A percentile compares a stretch with the other conserved stretches of the same genome.
These are phyloP conservation scores for Drosophila histrio DNA, from an alignment of 2,888 invertebrate species.

Conservation along the genomic window DNA sequence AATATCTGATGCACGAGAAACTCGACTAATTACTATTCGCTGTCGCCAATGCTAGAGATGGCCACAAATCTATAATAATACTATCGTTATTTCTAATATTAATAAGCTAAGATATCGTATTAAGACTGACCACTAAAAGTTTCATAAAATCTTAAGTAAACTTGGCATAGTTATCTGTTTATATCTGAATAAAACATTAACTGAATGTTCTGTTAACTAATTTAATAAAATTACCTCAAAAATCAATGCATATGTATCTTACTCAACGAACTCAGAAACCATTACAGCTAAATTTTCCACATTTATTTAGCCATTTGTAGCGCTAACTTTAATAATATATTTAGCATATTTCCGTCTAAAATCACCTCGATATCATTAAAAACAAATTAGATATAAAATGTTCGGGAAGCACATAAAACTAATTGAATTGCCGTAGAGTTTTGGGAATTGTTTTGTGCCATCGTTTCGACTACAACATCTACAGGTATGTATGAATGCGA, in stretches of 20 bases:
- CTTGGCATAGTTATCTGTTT: neutral
- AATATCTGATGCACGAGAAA: constrained; percentile 20
- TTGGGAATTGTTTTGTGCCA: constrained; percentile 10
- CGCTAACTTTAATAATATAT: neutral
- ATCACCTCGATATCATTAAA: neutral
- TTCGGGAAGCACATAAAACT: neutral
- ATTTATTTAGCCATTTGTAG: neutral
- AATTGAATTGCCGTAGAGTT: constrained; percentile 21
- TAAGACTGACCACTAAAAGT: neutral
- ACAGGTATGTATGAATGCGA: neutral
- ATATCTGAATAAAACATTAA: neutral
- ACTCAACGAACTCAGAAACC: neutral
- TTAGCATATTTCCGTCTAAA: neutral
- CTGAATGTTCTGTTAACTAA: neutral
- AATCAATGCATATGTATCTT: neutral
- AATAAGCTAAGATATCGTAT: neutral
- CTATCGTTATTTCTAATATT: constrained; percentile 6
- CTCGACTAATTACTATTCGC: constrained; percentile 27
- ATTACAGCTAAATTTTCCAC: neutral
- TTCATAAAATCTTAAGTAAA: too few species aligned
- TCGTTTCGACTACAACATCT: constrained; percentile 14
- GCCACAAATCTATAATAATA: constrained; percentile 15
- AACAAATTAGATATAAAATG: constrained; percentile 2
- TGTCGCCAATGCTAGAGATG: constrained; percentile 4
- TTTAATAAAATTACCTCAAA: neutral